Evolutionary conservation across 2,113 vertebrate genomes (phyloP).

Genomic region (Nesoenas mayeri): DNA sequence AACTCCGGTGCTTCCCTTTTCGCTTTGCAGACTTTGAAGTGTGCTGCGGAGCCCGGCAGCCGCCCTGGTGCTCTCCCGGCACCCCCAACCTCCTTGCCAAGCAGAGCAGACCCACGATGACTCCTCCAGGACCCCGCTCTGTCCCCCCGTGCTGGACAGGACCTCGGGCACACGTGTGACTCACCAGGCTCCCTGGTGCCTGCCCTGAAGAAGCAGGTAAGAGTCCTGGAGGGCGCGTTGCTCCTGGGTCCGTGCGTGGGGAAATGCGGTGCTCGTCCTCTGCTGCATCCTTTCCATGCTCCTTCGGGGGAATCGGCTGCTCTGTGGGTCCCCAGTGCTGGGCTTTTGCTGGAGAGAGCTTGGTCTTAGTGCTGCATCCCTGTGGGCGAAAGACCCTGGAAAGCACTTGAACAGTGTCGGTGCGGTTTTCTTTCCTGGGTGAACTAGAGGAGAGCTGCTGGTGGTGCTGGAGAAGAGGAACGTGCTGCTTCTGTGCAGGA

Average conservation of each 20-base stretch:
- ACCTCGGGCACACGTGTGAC: background rate
- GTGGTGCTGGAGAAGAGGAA: background rate
- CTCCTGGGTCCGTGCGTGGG: fast-evolving
- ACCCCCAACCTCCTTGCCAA: fast-evolving
- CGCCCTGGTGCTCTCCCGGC: fast-evolving
- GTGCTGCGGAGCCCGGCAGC: background rate
- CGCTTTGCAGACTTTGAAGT: background rate
- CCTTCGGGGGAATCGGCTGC: background rate
- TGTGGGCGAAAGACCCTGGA: background rate
- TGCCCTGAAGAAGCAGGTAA: conserved; percentile 21
- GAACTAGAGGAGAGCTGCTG: background rate
- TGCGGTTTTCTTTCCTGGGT: background rate
- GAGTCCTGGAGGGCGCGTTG: background rate
- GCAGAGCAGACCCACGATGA: background rate
- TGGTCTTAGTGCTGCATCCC: background rate
- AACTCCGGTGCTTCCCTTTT: conserved; percentile 26
- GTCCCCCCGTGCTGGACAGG: fast-evolving
- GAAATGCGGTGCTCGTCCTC: fast-evolving
- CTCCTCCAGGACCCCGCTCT: fast-evolving
- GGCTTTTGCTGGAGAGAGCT: background rate
- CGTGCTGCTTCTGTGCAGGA: background rate
- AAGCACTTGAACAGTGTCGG: fast-evolving
- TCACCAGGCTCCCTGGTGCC: background rate
- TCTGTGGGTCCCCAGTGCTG: background rate
- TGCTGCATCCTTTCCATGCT: background rate